Evolutionary conservation across 2,888 invertebrate genomes (phyloP).

Genomic region (Xestia sexstrigata): DNA sequence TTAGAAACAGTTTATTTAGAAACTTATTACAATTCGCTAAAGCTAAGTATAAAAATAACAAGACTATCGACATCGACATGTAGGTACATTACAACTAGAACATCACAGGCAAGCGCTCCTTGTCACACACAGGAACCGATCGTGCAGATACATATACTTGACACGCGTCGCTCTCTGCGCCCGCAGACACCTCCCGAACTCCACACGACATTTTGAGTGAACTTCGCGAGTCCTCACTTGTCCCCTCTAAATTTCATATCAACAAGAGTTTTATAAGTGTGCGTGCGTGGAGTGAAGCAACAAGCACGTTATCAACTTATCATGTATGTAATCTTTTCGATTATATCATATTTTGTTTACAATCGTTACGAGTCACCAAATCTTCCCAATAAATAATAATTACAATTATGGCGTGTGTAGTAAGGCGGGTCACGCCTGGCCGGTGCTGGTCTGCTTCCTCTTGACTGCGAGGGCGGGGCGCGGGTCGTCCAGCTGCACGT

Average conservation of each 20-base stretch:
- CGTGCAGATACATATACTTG: constrained; percentile 20
- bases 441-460: constrained; percentile 66
- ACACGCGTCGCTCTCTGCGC: neutral
- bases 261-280: neutral
- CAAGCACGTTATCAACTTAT: constrained; percentile 9
- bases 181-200: neutral
- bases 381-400: constrained; percentile 82
- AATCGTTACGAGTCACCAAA: constrained; percentile 50
- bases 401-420: constrained; percentile 82
- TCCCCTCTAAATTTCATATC: neutral
- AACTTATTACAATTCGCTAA: constrained; percentile 83
- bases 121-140: constrained; percentile 33
- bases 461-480: constrained; percentile 65
- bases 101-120: constrained; percentile 75
- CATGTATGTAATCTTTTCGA: constrained; percentile 32
- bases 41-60: constrained; percentile 88
- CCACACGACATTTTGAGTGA: neutral
- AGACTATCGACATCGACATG: constrained; percentile 68
- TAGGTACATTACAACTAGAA: constrained; percentile 76
- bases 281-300: constrained; percentile 5
- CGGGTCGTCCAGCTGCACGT: constrained; percentile 81
- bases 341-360: constrained; percentile 50
- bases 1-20: constrained; percentile 89
- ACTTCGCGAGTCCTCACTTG: neutral
- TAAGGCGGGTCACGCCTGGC: constrained; percentile 64